Evolutionary conservation across 2,888 invertebrate species (phyloP), one percentile per base, ranked within the genome.

Genomic region (Crepidodera aurea): DNA sequence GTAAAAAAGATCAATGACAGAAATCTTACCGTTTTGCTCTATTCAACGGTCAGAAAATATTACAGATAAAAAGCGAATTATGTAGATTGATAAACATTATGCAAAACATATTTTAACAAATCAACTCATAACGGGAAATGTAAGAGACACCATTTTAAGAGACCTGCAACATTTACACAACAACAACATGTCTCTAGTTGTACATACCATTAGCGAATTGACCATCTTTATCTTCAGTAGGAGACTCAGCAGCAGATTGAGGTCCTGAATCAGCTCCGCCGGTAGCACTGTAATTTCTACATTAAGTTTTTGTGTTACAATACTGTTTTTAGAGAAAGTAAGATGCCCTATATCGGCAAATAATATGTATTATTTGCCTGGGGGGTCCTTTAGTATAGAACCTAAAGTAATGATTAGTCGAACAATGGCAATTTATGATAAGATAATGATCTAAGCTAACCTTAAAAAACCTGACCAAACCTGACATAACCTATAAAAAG

Each of bases 281-380:
- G 22, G 93, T 22, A 6, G 22, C 94, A 83, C 94, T 94, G 84
- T 70, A 72, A 72, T 73, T 70, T 71, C 71, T 73, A 73, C 62
- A 71, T 69, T 71, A 70, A 73, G 70, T 72, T 71, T 70, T 67
- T 64, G 66, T 70, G 67, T 70, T 70, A 62, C 63, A 71, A 61
- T 68, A 70, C 65, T 68, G 27, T 60, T 25, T 48, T 44, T 15
- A 62, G 62, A 64, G 66, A 68, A 66, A 64, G 62, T 58, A 62
- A 64, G 60, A 39, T 34, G 25, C 13, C 37, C 25, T n/a, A n/a
- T n/a, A n/a, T n/a, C n/a, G n/a, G n/a, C n/a, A n/a, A n/a, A n/a
- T n/a, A n/a, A n/a, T n/a, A n/a, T n/a, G n/a, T n/a, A n/a, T n/a
- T n/a, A n/a, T n/a, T n/a, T n/a, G n/a, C n/a, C n/a, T n/a, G n/a